Base-by-base conservation (phyloP, 1,140 invertebrate species). In the Trichonephila inaurata region DNA sequence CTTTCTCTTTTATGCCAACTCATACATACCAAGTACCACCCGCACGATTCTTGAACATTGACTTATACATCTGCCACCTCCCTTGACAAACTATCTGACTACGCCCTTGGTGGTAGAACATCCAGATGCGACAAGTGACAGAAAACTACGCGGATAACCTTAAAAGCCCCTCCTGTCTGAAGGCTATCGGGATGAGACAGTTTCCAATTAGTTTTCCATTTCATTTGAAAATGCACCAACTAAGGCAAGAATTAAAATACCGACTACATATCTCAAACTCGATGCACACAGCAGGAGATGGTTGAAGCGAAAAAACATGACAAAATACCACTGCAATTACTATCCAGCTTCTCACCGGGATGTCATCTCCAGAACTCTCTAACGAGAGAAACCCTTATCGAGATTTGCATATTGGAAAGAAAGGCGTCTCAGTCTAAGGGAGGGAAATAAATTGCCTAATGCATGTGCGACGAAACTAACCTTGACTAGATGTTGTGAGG, bases 141-240 rank as follows among this genome's bases (percentile, higher is more conserved):
- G 51, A 51, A 51, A 51, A 40, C 7, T 51, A 69, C n/a, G n/a
- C n/a, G n/a, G 24, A 14, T 77, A 14, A 77, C 72, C 72, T 77
- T 40, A 33, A 77, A 77, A 33, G 3, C 33, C 6, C 33, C 18
- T 77, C 12, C 33, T 77, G 6, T n/a, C 66, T 77, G 72, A 77
- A 77, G 72, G 72, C 72, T 40, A 77, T 19, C 72, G 14, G 28
- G 33, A 7, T 40, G 72, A 77, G 72, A 77, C 72, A 77, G 28
- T 77, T 77, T 77, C 28, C 33, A 77, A 77, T 77, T 77, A 77
- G 28, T 77, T 77, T 77, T 77, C 28, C 72, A 77, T 77, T 77
- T 40, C 72, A 77, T 40, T 40, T 77, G 24, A 18, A 18, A 40
- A 40, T 77, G 72, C 14, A 18, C 28, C 28, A 24, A 77, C 12